Base-by-base conservation (phyloP, 2,797 vertebrate genomes). In the Galago senegalensis region DNA sequence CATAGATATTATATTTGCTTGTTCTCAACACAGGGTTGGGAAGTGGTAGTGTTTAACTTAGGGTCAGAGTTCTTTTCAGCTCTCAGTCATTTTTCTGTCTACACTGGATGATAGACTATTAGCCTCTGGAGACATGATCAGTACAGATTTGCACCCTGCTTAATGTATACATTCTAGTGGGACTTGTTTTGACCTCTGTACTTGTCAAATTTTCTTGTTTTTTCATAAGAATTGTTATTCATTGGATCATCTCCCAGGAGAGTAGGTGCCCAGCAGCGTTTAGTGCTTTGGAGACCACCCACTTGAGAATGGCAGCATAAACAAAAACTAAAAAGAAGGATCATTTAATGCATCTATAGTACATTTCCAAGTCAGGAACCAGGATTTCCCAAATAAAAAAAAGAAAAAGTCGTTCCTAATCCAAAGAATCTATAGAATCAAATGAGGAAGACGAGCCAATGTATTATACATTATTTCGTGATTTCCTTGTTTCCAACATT, bases 11-110 rank as follows among this genome's bases (percentile, higher is more conserved):
- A 80, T 37, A 10, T 79, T 81, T 58, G 65, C 12, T 76, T 92
- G 21, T 75, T 82, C 67, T 89, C 61, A 86, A 61, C 61, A 69
- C 1, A 61, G 18, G 20, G n/a, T 70, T 1, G 40, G 25, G 14
- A 67, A 92, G 76, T 83, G 29, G 7, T 34, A 82, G n/a, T 31
- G 17, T 92, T 92, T 85, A 60, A 61, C 11, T 80, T 91, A 53
- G 7, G 10, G 9, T 13, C 25, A 61, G 56, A 89, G 9, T 67
- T 83, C 12, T 34, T 56, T 76, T 81, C 13, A 31, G 14, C 43
- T 94, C 31, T 86, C 23, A 70, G 17, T 21, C 29, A 29, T 83
- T 73, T n/a, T 82, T 83, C 25, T 31, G 27, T 76, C 2, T 82
- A 77, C 14, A 13, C 10, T 49, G 67, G 60, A 63, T 43, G 4